Conservation (phyloP, 2,888 invertebrate genomes). For the Pachydiplax longipennis region DNA sequence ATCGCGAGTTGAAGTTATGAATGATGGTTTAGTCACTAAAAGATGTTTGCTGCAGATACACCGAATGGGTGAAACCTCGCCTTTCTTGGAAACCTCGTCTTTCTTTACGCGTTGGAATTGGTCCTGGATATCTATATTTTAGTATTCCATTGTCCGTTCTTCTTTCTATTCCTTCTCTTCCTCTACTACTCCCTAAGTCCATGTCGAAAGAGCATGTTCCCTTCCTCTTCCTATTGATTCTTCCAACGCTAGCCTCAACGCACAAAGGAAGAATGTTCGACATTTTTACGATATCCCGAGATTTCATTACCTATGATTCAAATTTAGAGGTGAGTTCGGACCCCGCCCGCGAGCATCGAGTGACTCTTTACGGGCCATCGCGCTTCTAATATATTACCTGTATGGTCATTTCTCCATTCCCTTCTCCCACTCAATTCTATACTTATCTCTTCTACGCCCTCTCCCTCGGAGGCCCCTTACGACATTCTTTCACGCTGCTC, state of each 20-base stretch:
- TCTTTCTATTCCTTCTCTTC: neutral
- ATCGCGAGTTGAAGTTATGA: too few relatives aligned
- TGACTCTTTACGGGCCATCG: constrained; percentile 2
- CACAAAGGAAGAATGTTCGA: neutral
- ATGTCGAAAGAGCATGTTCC: neutral
- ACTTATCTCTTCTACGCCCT: neutral
- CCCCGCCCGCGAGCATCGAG: neutral
- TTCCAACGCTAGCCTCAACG: neutral
- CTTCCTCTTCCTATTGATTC: neutral
- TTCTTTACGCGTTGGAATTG: too few relatives aligned
- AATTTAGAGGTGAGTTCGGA: neutral
- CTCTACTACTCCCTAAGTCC: neutral
- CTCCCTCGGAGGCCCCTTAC: neutral
- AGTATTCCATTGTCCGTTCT: neutral
- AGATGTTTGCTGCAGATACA: too few relatives aligned
- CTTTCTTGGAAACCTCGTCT: too few relatives aligned
- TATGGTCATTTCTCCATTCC: neutral
- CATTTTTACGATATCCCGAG: neutral
- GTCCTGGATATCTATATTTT: neutral
- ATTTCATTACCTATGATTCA: neutral
- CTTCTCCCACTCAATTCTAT: neutral
- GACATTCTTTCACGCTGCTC: neutral
- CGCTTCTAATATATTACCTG: neutral
- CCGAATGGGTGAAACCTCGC: too few relatives aligned
- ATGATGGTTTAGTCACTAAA: too few relatives aligned